These are phyloP conservation scores for Pheosia gnoma DNA, from an alignment of 2,888 invertebrate species.

Conservation along the genomic window DNA sequence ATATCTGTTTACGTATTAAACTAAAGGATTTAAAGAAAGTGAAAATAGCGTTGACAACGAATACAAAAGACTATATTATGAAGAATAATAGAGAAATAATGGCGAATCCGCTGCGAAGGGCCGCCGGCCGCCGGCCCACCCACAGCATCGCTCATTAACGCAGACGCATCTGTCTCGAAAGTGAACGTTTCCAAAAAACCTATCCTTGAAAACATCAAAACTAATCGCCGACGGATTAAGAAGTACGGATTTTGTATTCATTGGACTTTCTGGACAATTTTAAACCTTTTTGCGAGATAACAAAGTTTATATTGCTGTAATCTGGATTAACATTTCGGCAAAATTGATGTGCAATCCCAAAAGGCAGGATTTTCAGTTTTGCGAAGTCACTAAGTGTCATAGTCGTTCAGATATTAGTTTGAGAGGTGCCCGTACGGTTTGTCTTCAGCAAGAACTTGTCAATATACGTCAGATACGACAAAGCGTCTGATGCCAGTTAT, in stretches of 20 bases:
- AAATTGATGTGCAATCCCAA: conserved; percentile 16
- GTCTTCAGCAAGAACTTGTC: conserved; percentile 62
- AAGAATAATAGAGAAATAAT: conserved; percentile 60
- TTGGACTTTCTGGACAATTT: conserved; percentile 17
- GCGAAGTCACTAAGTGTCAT: conserved; percentile 11
- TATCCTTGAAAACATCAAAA: conserved; percentile 72
- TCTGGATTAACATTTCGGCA: neutral
- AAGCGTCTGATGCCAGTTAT: conserved; percentile 71
- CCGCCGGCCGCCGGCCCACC: conserved; percentile 65
- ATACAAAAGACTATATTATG: conserved; percentile 62
- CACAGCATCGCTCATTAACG: conserved; percentile 68
- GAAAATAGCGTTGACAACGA: conserved; percentile 74
- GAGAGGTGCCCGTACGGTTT: conserved; percentile 12
- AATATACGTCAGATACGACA: conserved; percentile 77
- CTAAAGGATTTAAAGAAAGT: conserved; percentile 75
- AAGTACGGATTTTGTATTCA: conserved; percentile 35
- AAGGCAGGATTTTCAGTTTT: conserved; percentile 10
- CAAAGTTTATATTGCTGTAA: conserved; percentile 13
- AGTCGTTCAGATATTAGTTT: conserved; percentile 15
- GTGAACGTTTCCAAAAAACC: conserved; percentile 71
- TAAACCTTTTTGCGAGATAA: neutral
- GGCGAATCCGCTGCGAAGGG: conserved; percentile 43
- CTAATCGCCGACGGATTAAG: conserved; percentile 79
- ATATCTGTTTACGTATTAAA: conserved; percentile 69
- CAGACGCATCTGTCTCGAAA: conserved; percentile 77